A percentile compares a stretch with the other conserved stretches of the same genome.
Evolutionary conservation across 2,113 vertebrate species (phyloP).

Genomic region (Calonectris borealis): DNA sequence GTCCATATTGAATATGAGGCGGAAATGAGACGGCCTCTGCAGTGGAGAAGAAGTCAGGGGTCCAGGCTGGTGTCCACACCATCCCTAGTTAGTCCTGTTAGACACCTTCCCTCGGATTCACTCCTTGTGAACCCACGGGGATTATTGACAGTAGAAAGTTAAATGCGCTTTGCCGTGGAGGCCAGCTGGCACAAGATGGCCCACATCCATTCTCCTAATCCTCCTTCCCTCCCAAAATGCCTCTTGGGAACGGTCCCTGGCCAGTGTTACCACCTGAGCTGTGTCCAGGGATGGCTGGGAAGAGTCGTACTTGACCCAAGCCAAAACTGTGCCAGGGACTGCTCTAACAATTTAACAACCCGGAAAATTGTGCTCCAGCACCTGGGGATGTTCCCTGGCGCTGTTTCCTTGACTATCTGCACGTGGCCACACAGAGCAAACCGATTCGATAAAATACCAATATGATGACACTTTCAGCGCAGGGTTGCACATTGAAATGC

Average conservation of each 20-base stretch:
- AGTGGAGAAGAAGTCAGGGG: neutral
- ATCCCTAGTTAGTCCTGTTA: neutral
- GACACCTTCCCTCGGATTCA: neutral
- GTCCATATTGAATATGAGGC: neutral
- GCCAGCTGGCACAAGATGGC: slow-evolving; percentile 15
- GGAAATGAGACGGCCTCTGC: neutral
- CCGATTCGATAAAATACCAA: neutral
- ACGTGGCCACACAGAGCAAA: neutral
- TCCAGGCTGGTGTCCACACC: neutral
- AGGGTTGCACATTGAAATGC: neutral
- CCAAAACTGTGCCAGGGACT: neutral
- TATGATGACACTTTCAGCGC: neutral
- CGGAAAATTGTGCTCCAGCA: slow-evolving; percentile 31
- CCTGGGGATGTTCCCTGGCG: neutral
- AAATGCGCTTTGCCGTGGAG: neutral
- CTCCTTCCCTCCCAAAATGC: neutral
- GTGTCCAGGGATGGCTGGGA: slow-evolving; percentile 5
- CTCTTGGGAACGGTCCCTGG: neutral
- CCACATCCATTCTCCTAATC: slow-evolving; percentile 13
- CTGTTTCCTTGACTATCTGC: neutral
- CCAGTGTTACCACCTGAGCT: neutral
- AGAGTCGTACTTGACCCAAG: slow-evolving; percentile 14
- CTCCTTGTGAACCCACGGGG: neutral
- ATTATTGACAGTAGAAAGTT: neutral
- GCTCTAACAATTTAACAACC: slow-evolving; percentile 31